These are phyloP conservation scores for Cephus sareptanus DNA, from an alignment of 2,888 invertebrate genomes.

Conservation along the genomic window DNA sequence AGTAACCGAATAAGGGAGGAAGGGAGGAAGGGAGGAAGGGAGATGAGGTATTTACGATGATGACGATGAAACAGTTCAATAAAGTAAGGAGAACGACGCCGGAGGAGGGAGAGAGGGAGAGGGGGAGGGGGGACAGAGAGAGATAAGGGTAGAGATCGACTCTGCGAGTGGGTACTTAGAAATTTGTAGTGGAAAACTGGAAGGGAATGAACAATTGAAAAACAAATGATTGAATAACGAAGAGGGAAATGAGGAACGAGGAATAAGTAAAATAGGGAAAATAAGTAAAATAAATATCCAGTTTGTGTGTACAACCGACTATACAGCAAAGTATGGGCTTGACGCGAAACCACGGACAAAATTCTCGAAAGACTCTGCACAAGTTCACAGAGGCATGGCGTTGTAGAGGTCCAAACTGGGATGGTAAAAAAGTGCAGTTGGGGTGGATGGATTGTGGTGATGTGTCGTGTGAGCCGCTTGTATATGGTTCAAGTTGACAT, in stretches of 20 bases:
- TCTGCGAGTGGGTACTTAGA: too few relatives aligned
- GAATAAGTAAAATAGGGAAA: too few relatives aligned
- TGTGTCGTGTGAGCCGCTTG: conserved; percentile 67
- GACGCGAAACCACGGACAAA: conserved; percentile 18
- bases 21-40: too few relatives aligned
- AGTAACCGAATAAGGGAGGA: too few relatives aligned
- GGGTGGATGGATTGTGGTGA: conserved; percentile 73
- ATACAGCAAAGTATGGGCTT: too few relatives aligned
- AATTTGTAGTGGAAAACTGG: too few relatives aligned
- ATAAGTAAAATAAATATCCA: too few relatives aligned
- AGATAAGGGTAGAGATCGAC: not conserved
- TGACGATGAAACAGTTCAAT: not conserved
- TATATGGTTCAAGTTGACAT: conserved; percentile 67
- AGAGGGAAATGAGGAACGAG: too few relatives aligned
- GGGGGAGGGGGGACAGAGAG: conserved; percentile 3
- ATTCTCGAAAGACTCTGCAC: conserved; percentile 54
- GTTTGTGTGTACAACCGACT: too few relatives aligned
- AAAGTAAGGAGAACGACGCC: conserved; percentile 9
- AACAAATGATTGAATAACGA: too few relatives aligned
- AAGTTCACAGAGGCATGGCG: conserved; percentile 67
- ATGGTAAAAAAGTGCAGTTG: conserved; percentile 71
- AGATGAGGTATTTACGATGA: too few relatives aligned
- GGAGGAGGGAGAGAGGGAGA: not conserved
- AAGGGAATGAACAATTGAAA: too few relatives aligned
- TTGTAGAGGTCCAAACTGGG: conserved; percentile 66